Conservation (phyloP, 2,113 vertebrate genomes). For the Helogale parvula region DNA sequence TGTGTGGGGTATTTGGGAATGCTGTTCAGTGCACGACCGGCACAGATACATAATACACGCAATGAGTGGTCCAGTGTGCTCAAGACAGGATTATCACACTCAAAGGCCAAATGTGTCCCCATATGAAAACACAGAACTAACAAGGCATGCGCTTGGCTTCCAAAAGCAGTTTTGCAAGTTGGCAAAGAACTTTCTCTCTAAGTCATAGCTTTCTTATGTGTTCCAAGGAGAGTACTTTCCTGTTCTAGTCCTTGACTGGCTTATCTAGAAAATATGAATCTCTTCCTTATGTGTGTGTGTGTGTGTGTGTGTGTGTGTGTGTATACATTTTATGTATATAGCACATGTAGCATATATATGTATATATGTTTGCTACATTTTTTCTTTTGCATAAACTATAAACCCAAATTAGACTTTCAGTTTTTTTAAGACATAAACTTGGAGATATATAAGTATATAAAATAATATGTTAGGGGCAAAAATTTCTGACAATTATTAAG, state of each 20-base stretch:
- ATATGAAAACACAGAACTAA: background rate
- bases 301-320: background rate
- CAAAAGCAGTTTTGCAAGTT: background rate
- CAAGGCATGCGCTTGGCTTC: background rate
- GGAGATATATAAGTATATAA: background rate
- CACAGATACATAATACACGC: background rate
- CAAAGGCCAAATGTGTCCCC: background rate
- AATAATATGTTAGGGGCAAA: background rate
- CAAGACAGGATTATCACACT: background rate
- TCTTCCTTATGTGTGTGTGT: background rate
- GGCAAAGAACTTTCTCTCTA: background rate
- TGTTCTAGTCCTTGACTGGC: background rate
- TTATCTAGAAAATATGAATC: background rate
- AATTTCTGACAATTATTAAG: background rate
- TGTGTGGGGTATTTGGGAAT: background rate
- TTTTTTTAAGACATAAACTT: background rate
- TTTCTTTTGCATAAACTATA: slow-evolving; percentile 31
- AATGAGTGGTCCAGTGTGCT: background rate
- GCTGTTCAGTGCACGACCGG: background rate
- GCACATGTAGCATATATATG: background rate
- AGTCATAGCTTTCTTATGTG: background rate
- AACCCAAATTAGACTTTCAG: background rate
- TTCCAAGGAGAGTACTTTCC: background rate
- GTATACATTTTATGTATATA: background rate
- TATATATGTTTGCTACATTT: background rate